phyloP scores from a whole-genome alignment of 2,113 vertebrate genomes.

The Crotophaga sulcirostris region DNA sequence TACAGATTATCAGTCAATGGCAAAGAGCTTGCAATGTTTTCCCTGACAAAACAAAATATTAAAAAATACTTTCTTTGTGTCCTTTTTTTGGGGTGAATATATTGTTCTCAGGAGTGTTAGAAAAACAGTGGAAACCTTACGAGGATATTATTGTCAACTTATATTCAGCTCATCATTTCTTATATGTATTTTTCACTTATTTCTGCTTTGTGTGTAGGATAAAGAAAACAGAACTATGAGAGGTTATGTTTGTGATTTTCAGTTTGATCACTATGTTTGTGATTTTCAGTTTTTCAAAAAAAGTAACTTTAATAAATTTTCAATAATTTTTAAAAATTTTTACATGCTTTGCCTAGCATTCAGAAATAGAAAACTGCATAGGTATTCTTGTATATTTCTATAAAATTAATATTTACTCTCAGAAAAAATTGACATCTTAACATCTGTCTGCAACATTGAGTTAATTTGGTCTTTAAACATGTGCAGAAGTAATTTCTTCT shows the following conservation, averaged over 20 bases:
- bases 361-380: neutral
- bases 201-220: conserved; percentile 1
- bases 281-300: neutral
- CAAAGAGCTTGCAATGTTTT: neutral
- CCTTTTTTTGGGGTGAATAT: conserved; percentile 16
- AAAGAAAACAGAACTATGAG: conserved; percentile 29
- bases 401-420: neutral
- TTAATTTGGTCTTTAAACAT: neutral
- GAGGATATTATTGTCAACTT: conserved; percentile 17
- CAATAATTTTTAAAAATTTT: neutral
- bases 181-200: conserved; percentile 20
- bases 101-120: neutral
- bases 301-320: neutral
- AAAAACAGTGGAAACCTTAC: conserved; percentile 50
- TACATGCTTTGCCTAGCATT: neutral
- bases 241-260: neutral
- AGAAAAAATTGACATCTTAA: neutral
- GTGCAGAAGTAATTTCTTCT: neutral
- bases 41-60: neutral
- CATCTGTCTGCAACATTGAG: neutral
- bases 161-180: neutral
- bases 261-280: no score
- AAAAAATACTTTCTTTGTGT: neutral
- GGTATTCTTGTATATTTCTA: neutral
- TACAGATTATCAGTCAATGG: neutral